Base-by-base conservation (phyloP, 2,797 vertebrate genomes). In the Distichodus sexfasciatus region DNA sequence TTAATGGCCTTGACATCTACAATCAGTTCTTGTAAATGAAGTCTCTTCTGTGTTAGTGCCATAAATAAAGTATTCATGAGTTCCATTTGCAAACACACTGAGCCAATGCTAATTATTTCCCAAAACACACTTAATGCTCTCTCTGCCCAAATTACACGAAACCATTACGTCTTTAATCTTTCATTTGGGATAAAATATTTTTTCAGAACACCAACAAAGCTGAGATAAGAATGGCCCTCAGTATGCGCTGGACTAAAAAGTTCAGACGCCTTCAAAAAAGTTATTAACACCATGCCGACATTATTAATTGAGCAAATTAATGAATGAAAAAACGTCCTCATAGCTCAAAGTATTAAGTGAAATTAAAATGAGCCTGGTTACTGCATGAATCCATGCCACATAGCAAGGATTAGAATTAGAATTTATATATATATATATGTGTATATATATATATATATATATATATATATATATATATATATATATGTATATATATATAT, bases 1-100 rank as follows among this genome's bases (percentile, higher is more conserved):
- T 35, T 66, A 63, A 48, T 58, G 44, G 58, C 47, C 17, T n/a
- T 72, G 66, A 74, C 61, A 59, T 8, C 2, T 61, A 59, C 35
- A 48, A 63, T 77, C 53, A 60, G 46, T 44, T 60, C 51, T 38
- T 3, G n/a, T 63, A 79, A 69, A 62, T 69, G 6, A 71, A 70
- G 40, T 29, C 2, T 62, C 43, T 61, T 67, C 44, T 14, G 23
- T 21, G 44, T 46, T 63, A 66, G 60, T 17, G 61, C 15, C 43
- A 36, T 69, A 75, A 77, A 75, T 75, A 44, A 73, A 71, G 59
- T 74, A 74, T 70, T 66, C 66, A 62, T 76, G 66, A 79, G 53
- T 69, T 57, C 62, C 41, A 74, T 74, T 73, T 58, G 36, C 60
- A 70, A 68, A 21, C 54, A 21, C 24, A 17, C 23, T 31, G 54